These are phyloP conservation scores for Eueremaeus valkanovi DNA, from an alignment of 2,888 invertebrate genomes.

Conservation along the genomic window DNA sequence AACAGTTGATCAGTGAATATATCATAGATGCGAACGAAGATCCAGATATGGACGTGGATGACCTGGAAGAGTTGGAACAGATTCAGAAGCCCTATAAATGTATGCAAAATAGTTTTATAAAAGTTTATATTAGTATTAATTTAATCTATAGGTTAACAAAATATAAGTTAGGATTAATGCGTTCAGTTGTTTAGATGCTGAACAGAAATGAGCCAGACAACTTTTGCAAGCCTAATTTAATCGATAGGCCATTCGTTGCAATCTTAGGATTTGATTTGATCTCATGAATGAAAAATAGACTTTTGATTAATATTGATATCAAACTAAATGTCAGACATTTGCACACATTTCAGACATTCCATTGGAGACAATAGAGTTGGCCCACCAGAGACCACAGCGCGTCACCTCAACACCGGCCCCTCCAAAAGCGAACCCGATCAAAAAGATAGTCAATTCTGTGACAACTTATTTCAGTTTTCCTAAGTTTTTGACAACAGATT, in stretches of 20 bases:
- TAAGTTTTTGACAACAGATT: not conserved
- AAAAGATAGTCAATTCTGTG: not conserved
- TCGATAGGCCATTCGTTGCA: not conserved
- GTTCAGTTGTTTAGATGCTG: too few species aligned
- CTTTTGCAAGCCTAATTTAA: too few species aligned
- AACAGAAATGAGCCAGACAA: too few species aligned
- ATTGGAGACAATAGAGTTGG: conserved; percentile 37
- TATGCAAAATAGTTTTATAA: not conserved
- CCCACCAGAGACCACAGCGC: conserved; percentile 34
- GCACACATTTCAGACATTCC: conserved; percentile 29
- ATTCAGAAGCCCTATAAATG: conserved; percentile 36
- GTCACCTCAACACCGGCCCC: not conserved
- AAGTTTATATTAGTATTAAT: not conserved
- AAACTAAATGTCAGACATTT: not conserved
- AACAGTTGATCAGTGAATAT: not conserved
- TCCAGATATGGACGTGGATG: conserved; percentile 1
- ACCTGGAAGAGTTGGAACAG: conserved; percentile 30
- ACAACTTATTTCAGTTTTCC: not conserved
- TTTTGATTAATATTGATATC: not conserved
- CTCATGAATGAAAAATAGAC: not conserved
- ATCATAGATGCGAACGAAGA: not conserved
- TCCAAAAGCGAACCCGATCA: not conserved
- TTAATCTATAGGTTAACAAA: too few species aligned
- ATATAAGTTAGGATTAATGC: too few species aligned
- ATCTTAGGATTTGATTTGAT: not conserved